Percentiles rank a stretch among this genome's conserved stretches.
Conservation (phyloP, 30 jellyfish, hydroid and myxozoan genomes). For the Cassiopea andromeda region DNA sequence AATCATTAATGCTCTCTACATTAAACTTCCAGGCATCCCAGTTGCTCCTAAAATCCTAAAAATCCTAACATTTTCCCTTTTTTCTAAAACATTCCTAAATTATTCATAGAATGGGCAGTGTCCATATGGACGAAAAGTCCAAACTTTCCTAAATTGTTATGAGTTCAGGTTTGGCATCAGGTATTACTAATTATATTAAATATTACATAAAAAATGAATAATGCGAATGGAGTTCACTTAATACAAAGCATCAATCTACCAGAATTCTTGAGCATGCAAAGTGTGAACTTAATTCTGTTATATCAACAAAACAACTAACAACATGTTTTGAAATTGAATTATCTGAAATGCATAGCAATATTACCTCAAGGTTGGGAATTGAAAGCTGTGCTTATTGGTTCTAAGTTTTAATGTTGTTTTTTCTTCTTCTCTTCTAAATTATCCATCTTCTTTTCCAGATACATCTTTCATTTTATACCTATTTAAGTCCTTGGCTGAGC, state of each 20-base stretch:
- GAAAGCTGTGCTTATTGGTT: neutral
- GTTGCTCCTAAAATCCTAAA: neutral
- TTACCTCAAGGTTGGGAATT: neutral
- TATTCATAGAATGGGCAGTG: neutral
- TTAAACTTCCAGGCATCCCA: neutral
- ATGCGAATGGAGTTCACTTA: neutral
- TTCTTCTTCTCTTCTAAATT: neutral
- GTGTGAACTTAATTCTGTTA: neutral
- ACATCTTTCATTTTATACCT: constrained; percentile 26
- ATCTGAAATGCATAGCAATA: neutral
- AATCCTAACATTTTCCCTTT: neutral
- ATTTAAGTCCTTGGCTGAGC: constrained; percentile 46
- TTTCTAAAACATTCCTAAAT: neutral
- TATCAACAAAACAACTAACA: neutral
- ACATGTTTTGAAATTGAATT: neutral
- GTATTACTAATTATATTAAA: no score
- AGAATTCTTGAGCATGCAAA: neutral
- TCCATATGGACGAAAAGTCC: neutral
- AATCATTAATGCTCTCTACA: neutral
- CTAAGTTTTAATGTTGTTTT: neutral
- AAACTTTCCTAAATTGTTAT: neutral
- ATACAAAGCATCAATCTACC: neutral
- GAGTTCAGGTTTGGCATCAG: neutral
- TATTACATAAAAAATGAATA: neutral
- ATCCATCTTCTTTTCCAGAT: constrained; percentile 13